Percentiles rank a stretch among this genome's conserved stretches.
Evolutionary conservation across 2,888 invertebrate species (phyloP).

Genomic region (Calliscelio sp.): DNA sequence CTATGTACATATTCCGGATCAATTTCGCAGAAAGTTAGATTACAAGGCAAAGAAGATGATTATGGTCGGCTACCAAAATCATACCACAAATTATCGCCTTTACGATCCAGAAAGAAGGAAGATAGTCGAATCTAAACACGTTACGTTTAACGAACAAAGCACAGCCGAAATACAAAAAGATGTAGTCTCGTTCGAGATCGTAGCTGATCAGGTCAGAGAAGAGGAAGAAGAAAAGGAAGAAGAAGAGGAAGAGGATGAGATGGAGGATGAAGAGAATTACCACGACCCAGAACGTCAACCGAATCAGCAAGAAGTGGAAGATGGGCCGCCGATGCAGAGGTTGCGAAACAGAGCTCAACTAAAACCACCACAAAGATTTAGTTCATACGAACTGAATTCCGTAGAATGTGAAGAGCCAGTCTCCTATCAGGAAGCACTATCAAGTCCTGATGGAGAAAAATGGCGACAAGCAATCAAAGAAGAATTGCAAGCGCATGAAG

Average conservation of each 20-base stretch:
- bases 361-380: too few relatives aligned
- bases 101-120: constrained; percentile 57
- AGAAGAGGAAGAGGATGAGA: too few relatives aligned
- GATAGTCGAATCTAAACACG: constrained; percentile 57
- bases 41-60: constrained; percentile 67
- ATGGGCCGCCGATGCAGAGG: too few relatives aligned
- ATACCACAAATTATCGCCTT: constrained; percentile 60
- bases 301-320: too few relatives aligned
- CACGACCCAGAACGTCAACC: too few relatives aligned
- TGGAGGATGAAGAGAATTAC: too few relatives aligned
- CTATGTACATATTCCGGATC: background rate
- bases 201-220: too few relatives aligned
- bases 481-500: constrained; percentile 15
- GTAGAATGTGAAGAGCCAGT: constrained; percentile 43
- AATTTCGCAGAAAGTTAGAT: constrained; percentile 69
- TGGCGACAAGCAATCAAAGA: constrained; percentile 46
- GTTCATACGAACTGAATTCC: too few relatives aligned
- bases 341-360: too few relatives aligned
- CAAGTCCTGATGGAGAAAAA: constrained; percentile 26
- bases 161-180: too few relatives aligned
- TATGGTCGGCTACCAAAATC: constrained; percentile 70
- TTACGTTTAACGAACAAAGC: constrained; percentile 60
- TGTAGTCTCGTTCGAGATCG: too few relatives aligned
- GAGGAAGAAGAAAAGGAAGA: too few relatives aligned
- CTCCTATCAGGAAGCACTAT: constrained; percentile 56